phyloP scores from a whole-genome alignment of 2,797 vertebrate genomes.

The Apogon talboti region DNA sequence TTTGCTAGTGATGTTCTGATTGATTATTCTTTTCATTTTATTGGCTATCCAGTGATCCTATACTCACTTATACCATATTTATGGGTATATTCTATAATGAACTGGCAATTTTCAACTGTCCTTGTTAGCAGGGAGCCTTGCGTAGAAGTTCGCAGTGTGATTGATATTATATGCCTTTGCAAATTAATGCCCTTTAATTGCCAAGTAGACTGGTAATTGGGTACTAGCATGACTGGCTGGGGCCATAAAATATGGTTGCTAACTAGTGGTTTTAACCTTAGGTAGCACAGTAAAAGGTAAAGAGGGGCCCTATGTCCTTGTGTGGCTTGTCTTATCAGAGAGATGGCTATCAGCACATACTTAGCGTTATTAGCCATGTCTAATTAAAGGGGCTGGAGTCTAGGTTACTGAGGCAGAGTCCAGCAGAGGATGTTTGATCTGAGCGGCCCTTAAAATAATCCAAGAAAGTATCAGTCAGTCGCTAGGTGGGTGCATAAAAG shows the following conservation, averaged over 20 bases:
- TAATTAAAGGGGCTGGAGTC: conserved; percentile 89
- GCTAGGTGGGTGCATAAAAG: conserved; percentile 79
- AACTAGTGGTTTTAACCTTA: conserved; percentile 72
- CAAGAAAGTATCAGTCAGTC: conserved; percentile 69
- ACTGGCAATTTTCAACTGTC: conserved; percentile 40
- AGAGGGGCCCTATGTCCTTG: conserved; percentile 63
- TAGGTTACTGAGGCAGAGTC: conserved; percentile 81
- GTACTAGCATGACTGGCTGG: conserved; percentile 34
- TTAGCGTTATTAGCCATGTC: conserved; percentile 89
- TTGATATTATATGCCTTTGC: conserved; percentile 41
- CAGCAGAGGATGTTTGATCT: conserved; percentile 87
- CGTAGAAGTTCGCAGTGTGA: conserved; percentile 16
- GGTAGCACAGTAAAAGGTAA: conserved; percentile 66
- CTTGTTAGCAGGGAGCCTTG: conserved; percentile 46
- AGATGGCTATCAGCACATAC: conserved; percentile 85
- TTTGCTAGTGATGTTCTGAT: conserved; percentile 3
- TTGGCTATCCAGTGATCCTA: conserved; percentile 3
- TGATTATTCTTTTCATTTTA: conserved; percentile 16
- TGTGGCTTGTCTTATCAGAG: conserved; percentile 74
- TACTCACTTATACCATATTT: conserved; percentile 9
- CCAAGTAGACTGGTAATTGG: conserved; percentile 68
- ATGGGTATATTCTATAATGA: conserved; percentile 8
- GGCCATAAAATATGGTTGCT: conserved; percentile 59
- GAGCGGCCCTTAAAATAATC: conserved; percentile 84
- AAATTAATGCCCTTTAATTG: conserved; percentile 56